phyloP scores from a whole-genome alignment of 2,113 vertebrate species.

The Aythya baeri region DNA sequence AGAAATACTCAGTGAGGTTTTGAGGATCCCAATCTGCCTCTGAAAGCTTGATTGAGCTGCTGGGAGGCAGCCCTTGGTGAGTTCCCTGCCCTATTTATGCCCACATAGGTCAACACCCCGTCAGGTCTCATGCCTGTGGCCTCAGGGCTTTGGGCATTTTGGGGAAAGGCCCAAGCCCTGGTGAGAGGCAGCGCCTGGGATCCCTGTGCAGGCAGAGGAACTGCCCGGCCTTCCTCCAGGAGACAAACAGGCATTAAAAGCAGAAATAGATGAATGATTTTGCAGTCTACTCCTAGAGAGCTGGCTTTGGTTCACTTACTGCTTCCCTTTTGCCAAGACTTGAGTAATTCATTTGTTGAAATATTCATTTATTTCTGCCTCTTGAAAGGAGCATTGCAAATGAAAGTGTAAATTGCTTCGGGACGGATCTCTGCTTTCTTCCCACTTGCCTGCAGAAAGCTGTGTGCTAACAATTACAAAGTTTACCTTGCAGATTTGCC shows the following conservation, averaged over 20 bases:
- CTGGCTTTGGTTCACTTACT: neutral
- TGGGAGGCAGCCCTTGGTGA: neutral
- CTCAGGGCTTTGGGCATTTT: fast-evolving
- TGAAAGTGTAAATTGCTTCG: neutral
- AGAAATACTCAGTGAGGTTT: neutral
- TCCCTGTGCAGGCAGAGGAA: neutral
- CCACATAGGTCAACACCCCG: neutral
- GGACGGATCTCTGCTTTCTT: neutral
- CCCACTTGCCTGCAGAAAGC: neutral
- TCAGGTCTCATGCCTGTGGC: neutral
- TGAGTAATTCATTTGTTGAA: conserved; percentile 8
- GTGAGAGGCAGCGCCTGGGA: neutral
- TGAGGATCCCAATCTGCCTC: neutral
- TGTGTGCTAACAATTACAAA: neutral
- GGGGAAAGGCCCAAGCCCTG: neutral
- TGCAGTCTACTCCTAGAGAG: conserved; percentile 25
- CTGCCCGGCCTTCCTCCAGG: neutral
- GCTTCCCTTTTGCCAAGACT: neutral
- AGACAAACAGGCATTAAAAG: neutral
- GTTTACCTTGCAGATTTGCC: conserved; percentile 52
- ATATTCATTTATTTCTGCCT: neutral
- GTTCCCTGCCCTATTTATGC: neutral
- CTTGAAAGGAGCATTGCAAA: neutral
- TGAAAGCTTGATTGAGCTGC: neutral
- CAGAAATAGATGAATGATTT: conserved; percentile 32